These are phyloP conservation scores for Eurois occulta DNA, from an alignment of 2,888 invertebrate species.

Conservation along the genomic window DNA sequence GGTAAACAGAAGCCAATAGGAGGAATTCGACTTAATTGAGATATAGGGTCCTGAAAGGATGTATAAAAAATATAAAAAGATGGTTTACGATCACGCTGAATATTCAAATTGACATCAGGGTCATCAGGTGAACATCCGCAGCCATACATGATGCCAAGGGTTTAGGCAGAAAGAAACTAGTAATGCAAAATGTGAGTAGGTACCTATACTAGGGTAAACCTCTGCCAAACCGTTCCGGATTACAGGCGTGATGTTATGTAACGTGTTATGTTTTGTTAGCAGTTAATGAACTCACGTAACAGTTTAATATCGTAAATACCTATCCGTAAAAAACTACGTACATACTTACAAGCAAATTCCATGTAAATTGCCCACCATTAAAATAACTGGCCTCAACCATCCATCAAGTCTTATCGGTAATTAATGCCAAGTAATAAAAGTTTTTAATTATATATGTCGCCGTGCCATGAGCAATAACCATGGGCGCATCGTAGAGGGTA, in stretches of 20 bases:
- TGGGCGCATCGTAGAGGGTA: slow-evolving; percentile 29
- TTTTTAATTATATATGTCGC: slow-evolving; percentile 45
- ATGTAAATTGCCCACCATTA: slow-evolving; percentile 53
- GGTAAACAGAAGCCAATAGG: not conserved
- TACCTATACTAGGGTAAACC: not conserved
- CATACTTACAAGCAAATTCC: slow-evolving; percentile 38
- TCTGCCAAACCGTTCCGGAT: not conserved
- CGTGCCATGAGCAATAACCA: slow-evolving; percentile 28
- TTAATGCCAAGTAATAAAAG: slow-evolving; percentile 49
- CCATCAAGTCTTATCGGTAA: slow-evolving; percentile 61
- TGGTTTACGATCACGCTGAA: not conserved
- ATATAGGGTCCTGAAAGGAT: not conserved
- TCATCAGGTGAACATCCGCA: not conserved
- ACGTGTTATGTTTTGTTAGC: not conserved
- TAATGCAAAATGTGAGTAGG: not conserved
- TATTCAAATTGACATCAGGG: not conserved
- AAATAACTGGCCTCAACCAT: slow-evolving; percentile 47
- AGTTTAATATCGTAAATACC: slow-evolving; percentile 40
- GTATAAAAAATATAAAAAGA: not conserved
- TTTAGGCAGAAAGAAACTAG: too few relatives aligned
- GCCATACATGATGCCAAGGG: too few relatives aligned
- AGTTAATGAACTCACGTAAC: slow-evolving; percentile 25
- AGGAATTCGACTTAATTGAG: not conserved
- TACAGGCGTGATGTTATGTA: not conserved
- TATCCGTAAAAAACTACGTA: slow-evolving; percentile 27